Evolutionary conservation across 2,113 vertebrate genomes (phyloP).

Genomic region (Gymnogyps californianus): DNA sequence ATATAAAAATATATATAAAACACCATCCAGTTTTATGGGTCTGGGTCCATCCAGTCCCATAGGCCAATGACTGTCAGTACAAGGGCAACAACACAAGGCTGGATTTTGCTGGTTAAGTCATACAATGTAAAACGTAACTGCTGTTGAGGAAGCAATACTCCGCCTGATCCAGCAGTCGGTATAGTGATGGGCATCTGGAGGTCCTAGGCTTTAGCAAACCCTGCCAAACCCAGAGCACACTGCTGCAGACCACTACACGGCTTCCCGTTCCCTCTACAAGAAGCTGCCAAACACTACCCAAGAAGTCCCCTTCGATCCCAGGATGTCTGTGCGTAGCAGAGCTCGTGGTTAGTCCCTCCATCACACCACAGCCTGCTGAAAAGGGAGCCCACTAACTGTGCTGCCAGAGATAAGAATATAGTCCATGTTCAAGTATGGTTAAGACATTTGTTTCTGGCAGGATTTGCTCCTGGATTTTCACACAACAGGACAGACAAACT

Average conservation of each 20-base stretch:
- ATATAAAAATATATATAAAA: too few relatives aligned
- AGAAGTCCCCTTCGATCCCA: background rate
- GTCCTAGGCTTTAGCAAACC: background rate
- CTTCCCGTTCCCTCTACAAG: background rate
- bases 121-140: background rate
- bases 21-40: too few relatives aligned
- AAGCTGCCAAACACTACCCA: background rate
- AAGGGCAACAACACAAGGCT: background rate
- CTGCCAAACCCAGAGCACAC: background rate
- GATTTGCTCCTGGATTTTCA: background rate
- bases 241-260: background rate
- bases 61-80: background rate
- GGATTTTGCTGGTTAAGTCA: background rate
- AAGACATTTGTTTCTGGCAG: background rate
- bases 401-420: background rate
- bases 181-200: accelerated
- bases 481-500: background rate
- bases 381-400: background rate
- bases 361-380: background rate
- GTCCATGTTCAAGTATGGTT: background rate
- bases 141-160: background rate
- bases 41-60: too few relatives aligned
- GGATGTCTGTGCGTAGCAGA: background rate
- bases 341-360: accelerated
- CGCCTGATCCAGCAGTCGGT: accelerated